These are phyloP conservation scores for Rhagium mordax DNA, from an alignment of 2,888 invertebrate genomes.

Conservation along the genomic window DNA sequence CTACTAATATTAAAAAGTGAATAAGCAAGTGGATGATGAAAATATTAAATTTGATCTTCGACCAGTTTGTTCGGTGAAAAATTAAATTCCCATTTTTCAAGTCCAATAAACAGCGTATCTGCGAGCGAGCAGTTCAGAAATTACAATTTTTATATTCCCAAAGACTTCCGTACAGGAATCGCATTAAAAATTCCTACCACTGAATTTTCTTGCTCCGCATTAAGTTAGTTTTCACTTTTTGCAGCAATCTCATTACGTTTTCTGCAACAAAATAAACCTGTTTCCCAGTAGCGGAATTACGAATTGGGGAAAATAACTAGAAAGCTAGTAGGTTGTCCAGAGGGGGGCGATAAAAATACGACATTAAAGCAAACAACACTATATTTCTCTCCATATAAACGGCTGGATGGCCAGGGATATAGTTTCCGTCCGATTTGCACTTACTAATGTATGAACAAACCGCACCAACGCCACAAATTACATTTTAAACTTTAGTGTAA, in stretches of 20 bases:
- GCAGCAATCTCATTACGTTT: constrained; percentile 39
- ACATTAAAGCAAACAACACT: constrained; percentile 23
- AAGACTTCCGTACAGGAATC: background rate
- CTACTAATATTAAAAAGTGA: no score
- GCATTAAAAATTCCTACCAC: constrained; percentile 27
- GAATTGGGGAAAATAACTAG: constrained; percentile 47
- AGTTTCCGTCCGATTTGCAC: constrained; percentile 44
- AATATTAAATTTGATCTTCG: background rate
- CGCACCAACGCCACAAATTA: constrained; percentile 38
- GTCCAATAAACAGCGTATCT: background rate
- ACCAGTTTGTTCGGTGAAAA: background rate
- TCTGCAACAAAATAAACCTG: constrained; percentile 40
- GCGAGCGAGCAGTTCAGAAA: background rate
- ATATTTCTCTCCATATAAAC: constrained; percentile 5
- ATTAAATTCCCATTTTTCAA: background rate
- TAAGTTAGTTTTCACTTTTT: constrained; percentile 37
- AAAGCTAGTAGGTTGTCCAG: constrained; percentile 3
- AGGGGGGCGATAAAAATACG: constrained; percentile 13
- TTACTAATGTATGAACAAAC: constrained; percentile 46
- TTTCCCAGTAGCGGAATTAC: constrained; percentile 40
- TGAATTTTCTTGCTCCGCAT: constrained; percentile 32
- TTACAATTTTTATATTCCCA: constrained; percentile 3
- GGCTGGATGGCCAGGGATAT: constrained; percentile 18
- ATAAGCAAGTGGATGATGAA: no score
- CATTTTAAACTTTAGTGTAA: constrained; percentile 42